phyloP scores from a whole-genome alignment of 2,888 invertebrate genomes.

The Ormyrus labotus region DNA sequence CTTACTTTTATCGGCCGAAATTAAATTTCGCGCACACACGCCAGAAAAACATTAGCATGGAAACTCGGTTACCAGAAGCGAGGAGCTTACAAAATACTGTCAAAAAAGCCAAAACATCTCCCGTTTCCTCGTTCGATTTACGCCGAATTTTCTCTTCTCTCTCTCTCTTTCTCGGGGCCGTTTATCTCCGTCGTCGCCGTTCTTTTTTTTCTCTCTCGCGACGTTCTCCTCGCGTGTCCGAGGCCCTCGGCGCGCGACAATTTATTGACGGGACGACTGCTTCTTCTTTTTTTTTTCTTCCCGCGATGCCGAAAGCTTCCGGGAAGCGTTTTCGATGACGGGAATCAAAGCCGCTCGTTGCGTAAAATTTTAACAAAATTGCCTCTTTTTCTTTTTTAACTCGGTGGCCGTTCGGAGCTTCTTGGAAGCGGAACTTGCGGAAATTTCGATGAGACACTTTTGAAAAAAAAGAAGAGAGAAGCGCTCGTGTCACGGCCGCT shows the following conservation, averaged over 20 bases:
- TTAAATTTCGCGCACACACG: background rate
- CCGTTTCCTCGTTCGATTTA: conserved; percentile 13
- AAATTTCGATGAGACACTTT: background rate
- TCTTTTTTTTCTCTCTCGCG: background rate
- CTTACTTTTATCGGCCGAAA: conserved; percentile 1
- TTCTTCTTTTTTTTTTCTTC: background rate
- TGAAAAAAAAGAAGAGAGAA: background rate
- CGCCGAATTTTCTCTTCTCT: conserved; percentile 9
- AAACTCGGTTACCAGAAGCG: too few relatives aligned
- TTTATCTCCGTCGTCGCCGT: background rate
- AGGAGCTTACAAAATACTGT: too few relatives aligned
- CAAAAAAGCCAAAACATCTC: background rate
- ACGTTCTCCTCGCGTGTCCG: conserved; percentile 30
- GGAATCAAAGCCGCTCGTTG: conserved; percentile 20
- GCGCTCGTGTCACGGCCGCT: conserved; percentile 3
- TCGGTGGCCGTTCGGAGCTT: background rate
- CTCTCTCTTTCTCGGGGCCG: background rate
- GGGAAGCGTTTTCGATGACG: conserved; percentile 34
- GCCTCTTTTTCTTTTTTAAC: conserved; percentile 9
- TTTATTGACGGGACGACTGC: conserved; percentile 36
- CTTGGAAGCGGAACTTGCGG: background rate
- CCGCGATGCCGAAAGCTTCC: conserved; percentile 35
- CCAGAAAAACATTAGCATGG: background rate
- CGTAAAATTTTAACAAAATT: conserved; percentile 11
- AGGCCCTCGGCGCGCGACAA: conserved; percentile 25